phyloP scores from a whole-genome alignment of 2,113 vertebrate species.

The Poeciliopsis turrubarensis region DNA sequence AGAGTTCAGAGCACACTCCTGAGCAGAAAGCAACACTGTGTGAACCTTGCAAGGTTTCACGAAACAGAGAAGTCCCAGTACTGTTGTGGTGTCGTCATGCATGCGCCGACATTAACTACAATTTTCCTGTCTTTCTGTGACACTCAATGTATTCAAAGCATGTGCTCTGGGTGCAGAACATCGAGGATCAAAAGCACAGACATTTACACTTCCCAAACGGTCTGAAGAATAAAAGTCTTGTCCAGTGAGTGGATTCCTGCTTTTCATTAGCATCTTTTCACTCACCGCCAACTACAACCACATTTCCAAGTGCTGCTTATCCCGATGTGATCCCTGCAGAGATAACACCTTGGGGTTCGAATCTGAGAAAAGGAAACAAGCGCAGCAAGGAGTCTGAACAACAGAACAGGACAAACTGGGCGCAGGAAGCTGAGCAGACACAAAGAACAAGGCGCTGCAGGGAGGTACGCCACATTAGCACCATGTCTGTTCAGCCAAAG shows the following conservation, averaged over 20 bases:
- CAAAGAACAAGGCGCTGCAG: constrained; percentile 42
- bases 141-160: not conserved
- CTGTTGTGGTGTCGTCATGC: constrained; percentile 10
- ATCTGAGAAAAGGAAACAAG: constrained; percentile 52
- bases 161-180: not conserved
- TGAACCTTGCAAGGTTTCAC: constrained; percentile 44
- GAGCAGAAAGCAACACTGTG: constrained; percentile 31
- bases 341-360: constrained; percentile 59
- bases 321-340: constrained; percentile 48
- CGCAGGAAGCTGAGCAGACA: constrained; percentile 57
- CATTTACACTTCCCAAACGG: not conserved
- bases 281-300: constrained; percentile 34
- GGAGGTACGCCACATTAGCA: constrained; percentile 56
- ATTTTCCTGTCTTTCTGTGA: not conserved
- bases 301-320: constrained; percentile 48
- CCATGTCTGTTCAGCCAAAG: constrained; percentile 17
- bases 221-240: not conserved
- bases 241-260: constrained; percentile 40
- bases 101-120: not conserved
- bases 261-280: constrained; percentile 58
- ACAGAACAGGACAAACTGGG: constrained; percentile 23
- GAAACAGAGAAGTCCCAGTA: constrained; percentile 39
- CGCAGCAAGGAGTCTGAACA: constrained; percentile 36
- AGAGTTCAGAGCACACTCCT: constrained; percentile 31
- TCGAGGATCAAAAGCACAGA: not conserved